Conservation (phyloP, 2,888 invertebrate species). For the Deladenus siricidicola region DNA sequence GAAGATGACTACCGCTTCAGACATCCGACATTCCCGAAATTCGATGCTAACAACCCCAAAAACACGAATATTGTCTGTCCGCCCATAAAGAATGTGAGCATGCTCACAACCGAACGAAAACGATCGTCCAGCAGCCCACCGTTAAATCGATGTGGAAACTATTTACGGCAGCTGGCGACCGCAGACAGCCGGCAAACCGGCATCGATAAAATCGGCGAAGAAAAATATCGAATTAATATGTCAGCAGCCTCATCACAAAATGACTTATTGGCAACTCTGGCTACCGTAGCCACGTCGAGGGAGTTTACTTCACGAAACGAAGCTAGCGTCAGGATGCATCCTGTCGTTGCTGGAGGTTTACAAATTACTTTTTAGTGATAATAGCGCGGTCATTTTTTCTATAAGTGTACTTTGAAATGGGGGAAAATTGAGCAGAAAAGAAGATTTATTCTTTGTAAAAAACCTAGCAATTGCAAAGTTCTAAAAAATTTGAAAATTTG, state of each 20-base stretch:
- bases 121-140: not conserved
- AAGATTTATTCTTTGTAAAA: too few species aligned
- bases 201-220: too few species aligned
- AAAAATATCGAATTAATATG: too few species aligned
- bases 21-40: not conserved
- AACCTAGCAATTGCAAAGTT: too few species aligned
- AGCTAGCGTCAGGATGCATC: not conserved
- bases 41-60: not conserved
- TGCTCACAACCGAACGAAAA: not conserved
- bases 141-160: not conserved
- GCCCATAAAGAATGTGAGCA: not conserved
- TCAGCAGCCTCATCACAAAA: not conserved
- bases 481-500: too few species aligned
- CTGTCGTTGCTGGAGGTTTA: not conserved
- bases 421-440: too few species aligned
- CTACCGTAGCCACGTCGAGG: not conserved
- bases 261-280: not conserved
- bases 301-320: not conserved
- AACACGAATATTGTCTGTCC: too few species aligned
- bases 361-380: not conserved
- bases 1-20: too few species aligned
- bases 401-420: too few species aligned
- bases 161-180: not conserved
- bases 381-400: too few species aligned
- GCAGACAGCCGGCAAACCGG: not conserved